A percentile compares a stretch with the other conserved stretches of the same genome.
Evolutionary conservation across 2,113 vertebrate genomes (phyloP).

Genomic region (Halichoeres trimaculatus): DNA sequence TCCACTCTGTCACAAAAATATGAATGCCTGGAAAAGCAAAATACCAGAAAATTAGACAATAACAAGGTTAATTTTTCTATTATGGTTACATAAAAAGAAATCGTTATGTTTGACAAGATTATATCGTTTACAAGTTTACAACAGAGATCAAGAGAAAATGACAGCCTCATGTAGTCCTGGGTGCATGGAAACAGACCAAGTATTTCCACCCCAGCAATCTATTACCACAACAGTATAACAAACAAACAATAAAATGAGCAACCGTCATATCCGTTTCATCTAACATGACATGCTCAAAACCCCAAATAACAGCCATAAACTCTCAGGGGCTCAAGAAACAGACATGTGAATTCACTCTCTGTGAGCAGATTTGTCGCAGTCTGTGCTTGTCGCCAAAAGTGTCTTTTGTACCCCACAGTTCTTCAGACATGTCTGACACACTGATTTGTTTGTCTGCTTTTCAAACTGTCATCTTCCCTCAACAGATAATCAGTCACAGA

Average conservation of each 20-base stretch:
- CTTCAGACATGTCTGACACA: constrained; percentile 34
- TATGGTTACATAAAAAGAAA: constrained; percentile 35
- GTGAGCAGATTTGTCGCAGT: constrained; percentile 25
- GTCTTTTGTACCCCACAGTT: constrained; percentile 10
- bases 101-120: constrained; percentile 46
- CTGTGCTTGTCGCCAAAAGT: constrained; percentile 21
- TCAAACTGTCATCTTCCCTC: constrained; percentile 10
- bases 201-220: constrained; percentile 51
- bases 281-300: constrained; percentile 57
- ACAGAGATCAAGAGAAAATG: constrained; percentile 56
- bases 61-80: constrained; percentile 22
- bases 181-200: constrained; percentile 58
- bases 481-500: constrained; percentile 17
- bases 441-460: constrained; percentile 14
- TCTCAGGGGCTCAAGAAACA: constrained; percentile 27
- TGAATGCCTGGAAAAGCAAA: constrained; percentile 7
- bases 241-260: constrained; percentile 61
- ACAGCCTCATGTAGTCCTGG: constrained; percentile 46
- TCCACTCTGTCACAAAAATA: constrained; percentile 11
- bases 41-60: constrained; percentile 37
- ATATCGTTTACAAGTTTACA: constrained; percentile 24
- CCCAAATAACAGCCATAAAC: constrained; percentile 48
- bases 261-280: constrained; percentile 56
- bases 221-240: constrained; percentile 63
- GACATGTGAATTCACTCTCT: constrained; percentile 57